phyloP scores from a whole-genome alignment of 2,113 vertebrate genomes.

The Lates calcarifer region DNA sequence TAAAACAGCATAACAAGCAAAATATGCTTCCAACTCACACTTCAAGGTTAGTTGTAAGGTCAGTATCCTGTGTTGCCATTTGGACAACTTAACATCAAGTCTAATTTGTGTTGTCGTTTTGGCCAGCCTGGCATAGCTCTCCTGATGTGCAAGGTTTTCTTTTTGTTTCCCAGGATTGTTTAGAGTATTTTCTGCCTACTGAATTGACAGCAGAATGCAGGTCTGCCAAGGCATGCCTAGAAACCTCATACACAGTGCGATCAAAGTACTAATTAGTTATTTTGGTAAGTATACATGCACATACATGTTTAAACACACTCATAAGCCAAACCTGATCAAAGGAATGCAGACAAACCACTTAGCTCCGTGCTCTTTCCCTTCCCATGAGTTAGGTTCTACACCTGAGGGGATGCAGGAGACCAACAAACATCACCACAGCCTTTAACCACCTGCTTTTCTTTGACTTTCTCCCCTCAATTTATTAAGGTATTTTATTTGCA shows the following conservation, averaged over 20 bases:
- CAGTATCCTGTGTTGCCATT: slow-evolving; percentile 3
- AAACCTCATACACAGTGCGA: slow-evolving; percentile 20
- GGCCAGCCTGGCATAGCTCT: not conserved
- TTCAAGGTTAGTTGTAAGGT: not conserved
- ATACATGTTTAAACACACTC: not conserved
- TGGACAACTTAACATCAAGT: slow-evolving; percentile 8
- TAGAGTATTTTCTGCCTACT: slow-evolving; percentile 2
- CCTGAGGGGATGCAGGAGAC: not conserved
- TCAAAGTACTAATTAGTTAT: slow-evolving; percentile 30
- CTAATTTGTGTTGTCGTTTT: slow-evolving; percentile 24
- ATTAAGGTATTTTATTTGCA: slow-evolving; percentile 15
- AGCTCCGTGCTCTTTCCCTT: not conserved
- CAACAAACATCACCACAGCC: not conserved
- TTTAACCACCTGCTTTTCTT: slow-evolving; percentile 23
- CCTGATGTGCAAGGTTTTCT: slow-evolving; percentile 24
- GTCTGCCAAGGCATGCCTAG: not conserved
- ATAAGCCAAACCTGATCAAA: slow-evolving; percentile 24
- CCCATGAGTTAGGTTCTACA: slow-evolving; percentile 1
- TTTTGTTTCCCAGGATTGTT: slow-evolving; percentile 41
- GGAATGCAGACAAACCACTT: not conserved
- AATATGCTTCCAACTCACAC: not conserved
- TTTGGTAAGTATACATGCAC: slow-evolving; percentile 11
- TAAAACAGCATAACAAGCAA: slow-evolving; percentile 9
- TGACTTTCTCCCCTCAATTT: not conserved
- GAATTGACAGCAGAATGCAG: slow-evolving; percentile 36